phyloP scores from a whole-genome alignment of 2,888 invertebrate genomes.

The Drosophila pegasa region DNA sequence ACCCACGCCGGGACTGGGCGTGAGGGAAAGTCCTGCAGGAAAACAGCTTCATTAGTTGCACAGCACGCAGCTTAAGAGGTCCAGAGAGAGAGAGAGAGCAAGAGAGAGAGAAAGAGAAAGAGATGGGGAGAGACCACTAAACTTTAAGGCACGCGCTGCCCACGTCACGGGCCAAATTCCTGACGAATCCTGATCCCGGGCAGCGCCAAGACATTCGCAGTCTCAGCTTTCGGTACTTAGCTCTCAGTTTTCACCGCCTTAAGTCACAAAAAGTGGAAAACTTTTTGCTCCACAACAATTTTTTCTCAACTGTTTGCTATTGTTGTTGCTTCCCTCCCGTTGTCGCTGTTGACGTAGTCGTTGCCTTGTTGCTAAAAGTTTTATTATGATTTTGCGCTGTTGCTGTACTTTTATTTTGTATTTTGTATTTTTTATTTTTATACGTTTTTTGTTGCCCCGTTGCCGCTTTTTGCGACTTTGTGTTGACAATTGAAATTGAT shows the following conservation, averaged over 20 bases:
- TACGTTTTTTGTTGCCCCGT: slow-evolving; percentile 2
- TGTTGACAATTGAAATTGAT: slow-evolving; percentile 82
- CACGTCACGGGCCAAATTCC: slow-evolving; percentile 20
- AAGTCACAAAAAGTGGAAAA: slow-evolving; percentile 69
- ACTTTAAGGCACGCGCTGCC: slow-evolving; percentile 71
- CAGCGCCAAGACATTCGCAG: slow-evolving; percentile 24
- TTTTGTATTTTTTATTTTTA: slow-evolving; percentile 21
- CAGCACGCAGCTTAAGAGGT: slow-evolving; percentile 59
- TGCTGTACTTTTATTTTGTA: slow-evolving; percentile 10
- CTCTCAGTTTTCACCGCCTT: slow-evolving; percentile 41
- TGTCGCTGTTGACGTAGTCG: slow-evolving; percentile 33
- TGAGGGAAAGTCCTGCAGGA: background rate
- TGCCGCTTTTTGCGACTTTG: slow-evolving; percentile 66
- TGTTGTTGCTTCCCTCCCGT: background rate
- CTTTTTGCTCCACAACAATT: slow-evolving; percentile 42
- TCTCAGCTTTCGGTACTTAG: slow-evolving; percentile 17
- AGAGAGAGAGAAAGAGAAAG: background rate
- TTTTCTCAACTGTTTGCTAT: slow-evolving; percentile 17
- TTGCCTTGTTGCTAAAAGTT: slow-evolving; percentile 68
- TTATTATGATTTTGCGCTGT: slow-evolving; percentile 69
- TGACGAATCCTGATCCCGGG: slow-evolving; percentile 32
- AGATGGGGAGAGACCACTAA: slow-evolving; percentile 53
- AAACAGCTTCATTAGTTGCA: slow-evolving; percentile 73
- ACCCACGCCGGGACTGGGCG: background rate
- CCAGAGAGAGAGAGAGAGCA: slow-evolving; percentile 31